Evolutionary conservation across 2,888 invertebrate species (phyloP), one percentile per base, ranked within the genome.

Genomic region (Spicauda simplicius): DNA sequence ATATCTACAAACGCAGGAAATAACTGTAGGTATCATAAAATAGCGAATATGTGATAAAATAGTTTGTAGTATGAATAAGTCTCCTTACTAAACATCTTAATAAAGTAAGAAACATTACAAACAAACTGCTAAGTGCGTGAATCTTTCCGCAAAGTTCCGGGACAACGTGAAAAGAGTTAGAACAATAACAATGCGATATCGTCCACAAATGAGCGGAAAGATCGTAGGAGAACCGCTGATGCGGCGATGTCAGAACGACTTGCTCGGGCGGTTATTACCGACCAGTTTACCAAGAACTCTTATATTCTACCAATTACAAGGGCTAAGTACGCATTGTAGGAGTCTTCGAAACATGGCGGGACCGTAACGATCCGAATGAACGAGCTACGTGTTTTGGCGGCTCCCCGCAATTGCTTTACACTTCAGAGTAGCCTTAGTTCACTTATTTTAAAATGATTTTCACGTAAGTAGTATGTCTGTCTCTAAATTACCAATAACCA

Each of bases 361-460:
- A 72, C 76, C 80, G 79, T 86, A 88, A 88, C 86, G 84, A 86
- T 80, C 76, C 75, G 79, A 87, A 86, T 88, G 87, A 90, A 89
- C 87, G 86, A 84, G 85, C 78, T 87, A 90, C 90, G 90, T 91
- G 91, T 90, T 90, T 89, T 90, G 89, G 88, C 88, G 87, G 85
- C 82, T 83, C 70, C 81, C 79, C 80, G 73, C 85, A 88, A 86
- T 89, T 86, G 85, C 80, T 87, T 84, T 85, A 84, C 84, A 85
- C 81, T 79, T 81, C 76, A 75, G 72, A 78, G 70, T 71, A 71
- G 71, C 70, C 63, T 73, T 74, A 74, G 71, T 69, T 68, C 60
- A 69, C 60, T 58, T 72, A 69, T 64, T 71, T 66, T 67, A 50
- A 71, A 71, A 72, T 62, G 12, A 69, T 70, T 70, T 70, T 62